These are phyloP conservation scores for Axis porcinus DNA, from an alignment of 2,113 vertebrate species.

Conservation along the genomic window DNA sequence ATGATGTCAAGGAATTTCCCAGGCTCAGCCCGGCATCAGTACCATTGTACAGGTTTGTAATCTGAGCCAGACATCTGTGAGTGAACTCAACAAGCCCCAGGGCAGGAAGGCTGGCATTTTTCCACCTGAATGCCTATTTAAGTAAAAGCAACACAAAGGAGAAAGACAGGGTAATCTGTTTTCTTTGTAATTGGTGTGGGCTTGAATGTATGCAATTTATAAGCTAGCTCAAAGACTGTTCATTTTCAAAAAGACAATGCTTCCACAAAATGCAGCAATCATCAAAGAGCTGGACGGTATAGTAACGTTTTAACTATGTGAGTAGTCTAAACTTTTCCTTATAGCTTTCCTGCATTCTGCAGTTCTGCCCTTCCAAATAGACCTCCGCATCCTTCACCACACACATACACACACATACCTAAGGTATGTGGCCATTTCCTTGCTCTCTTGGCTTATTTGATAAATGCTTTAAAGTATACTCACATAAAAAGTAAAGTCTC, in stretches of 20 bases:
- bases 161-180: constrained; percentile 59
- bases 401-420: not conserved
- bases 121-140: constrained; percentile 68
- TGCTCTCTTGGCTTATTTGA: not conserved
- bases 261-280: constrained; percentile 14
- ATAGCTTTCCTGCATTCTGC: not conserved
- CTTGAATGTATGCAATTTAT: constrained; percentile 50
- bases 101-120: constrained; percentile 66
- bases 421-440: not conserved
- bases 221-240: constrained; percentile 59
- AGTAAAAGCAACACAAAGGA: constrained; percentile 60
- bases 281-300: constrained; percentile 36
- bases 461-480: not conserved
- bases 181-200: constrained; percentile 61
- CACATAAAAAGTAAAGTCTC: not conserved
- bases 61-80: constrained; percentile 75
- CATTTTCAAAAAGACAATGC: constrained; percentile 48
- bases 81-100: constrained; percentile 60
- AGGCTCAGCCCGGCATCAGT: not conserved
- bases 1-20: constrained; percentile 52
- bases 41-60: constrained; percentile 15
- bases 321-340: not conserved
- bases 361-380: not conserved
- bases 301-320: not conserved
- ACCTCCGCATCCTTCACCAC: not conserved